phyloP scores from a whole-genome alignment of 2,888 invertebrate genomes.

The Eledona agricola region DNA sequence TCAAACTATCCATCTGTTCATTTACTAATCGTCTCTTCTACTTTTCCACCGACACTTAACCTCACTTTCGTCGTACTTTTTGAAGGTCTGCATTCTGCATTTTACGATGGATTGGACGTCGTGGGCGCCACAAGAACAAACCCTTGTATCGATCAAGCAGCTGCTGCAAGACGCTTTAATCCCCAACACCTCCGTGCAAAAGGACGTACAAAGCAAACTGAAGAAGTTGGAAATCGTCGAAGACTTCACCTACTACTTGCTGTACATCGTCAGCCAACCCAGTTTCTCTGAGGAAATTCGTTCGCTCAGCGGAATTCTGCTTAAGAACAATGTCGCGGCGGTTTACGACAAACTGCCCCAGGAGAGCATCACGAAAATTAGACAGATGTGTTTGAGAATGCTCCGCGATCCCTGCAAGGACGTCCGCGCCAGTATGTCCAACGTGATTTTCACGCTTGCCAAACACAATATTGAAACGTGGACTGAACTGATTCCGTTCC shows the following conservation, averaged over 20 bases:
- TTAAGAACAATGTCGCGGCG: constrained; percentile 96
- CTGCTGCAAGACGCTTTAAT: constrained; percentile 97
- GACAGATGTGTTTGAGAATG: constrained; percentile 90
- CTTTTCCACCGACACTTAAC: constrained; percentile 16
- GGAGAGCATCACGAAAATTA: constrained; percentile 91
- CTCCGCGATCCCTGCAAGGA: constrained; percentile 94
- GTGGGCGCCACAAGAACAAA: constrained; percentile 97
- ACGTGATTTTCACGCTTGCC: constrained; percentile 95
- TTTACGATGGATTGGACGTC: constrained; percentile 66
- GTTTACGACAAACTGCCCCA: constrained; percentile 88
- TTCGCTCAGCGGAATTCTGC: constrained; percentile 93
- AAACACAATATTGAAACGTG: constrained; percentile 89
- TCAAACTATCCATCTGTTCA: too few species aligned
- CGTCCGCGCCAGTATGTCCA: constrained; percentile 96
- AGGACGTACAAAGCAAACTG: constrained; percentile 97
- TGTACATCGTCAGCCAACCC: constrained; percentile 94
- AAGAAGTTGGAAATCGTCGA: constrained; percentile 96
- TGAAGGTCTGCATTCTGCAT: constrained; percentile 10
- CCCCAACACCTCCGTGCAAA: constrained; percentile 93
- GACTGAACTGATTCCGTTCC: constrained; percentile 91
- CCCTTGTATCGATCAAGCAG: constrained; percentile 93
- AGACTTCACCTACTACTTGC: constrained; percentile 98
- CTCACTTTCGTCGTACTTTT: constrained; percentile 21
- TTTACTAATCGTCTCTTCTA: too few species aligned
- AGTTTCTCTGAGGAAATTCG: constrained; percentile 96